Evolutionary conservation across 2,888 invertebrate species (phyloP).

Genomic region (Hirtodrosophila trivittata): DNA sequence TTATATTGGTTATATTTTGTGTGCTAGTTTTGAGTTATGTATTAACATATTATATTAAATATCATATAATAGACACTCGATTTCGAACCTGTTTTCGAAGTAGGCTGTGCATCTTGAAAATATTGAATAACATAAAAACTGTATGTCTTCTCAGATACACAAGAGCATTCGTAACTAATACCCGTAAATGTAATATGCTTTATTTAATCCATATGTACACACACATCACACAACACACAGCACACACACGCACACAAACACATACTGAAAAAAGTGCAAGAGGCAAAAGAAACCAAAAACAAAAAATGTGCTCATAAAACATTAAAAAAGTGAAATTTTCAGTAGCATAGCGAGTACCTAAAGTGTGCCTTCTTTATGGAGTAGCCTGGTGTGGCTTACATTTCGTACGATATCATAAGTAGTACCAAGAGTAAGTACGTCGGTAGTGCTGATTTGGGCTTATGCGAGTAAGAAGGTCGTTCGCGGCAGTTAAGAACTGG

Average conservation of each 20-base stretch:
- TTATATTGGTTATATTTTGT: too few species aligned
- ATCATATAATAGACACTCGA: too few species aligned
- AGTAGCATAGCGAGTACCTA: slow-evolving; percentile 42
- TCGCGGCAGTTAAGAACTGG: slow-evolving; percentile 40
- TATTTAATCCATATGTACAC: slow-evolving; percentile 23
- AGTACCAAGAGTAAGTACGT: neutral
- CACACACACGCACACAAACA: slow-evolving; percentile 8
- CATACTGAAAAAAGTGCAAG: too few species aligned
- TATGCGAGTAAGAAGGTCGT: slow-evolving; percentile 48
- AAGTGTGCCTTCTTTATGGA: slow-evolving; percentile 20
- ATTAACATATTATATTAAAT: too few species aligned
- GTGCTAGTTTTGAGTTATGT: too few species aligned
- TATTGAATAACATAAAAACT: too few species aligned
- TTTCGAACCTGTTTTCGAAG: too few species aligned
- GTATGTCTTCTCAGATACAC: too few species aligned
- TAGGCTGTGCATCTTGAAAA: too few species aligned
- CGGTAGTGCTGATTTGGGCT: neutral
- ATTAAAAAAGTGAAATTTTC: slow-evolving; percentile 73
- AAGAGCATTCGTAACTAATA: too few species aligned
- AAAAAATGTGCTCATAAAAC: slow-evolving; percentile 39
- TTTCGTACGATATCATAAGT: slow-evolving; percentile 13
- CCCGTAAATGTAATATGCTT: slow-evolving; percentile 47
- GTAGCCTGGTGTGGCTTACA: slow-evolving; percentile 47
- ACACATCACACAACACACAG: too few species aligned
- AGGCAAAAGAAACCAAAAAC: too few species aligned